Evolutionary conservation across 2,888 invertebrate genomes (phyloP), one percentile per base, ranked within the genome.

Genomic region (Mayetiola destructor): DNA sequence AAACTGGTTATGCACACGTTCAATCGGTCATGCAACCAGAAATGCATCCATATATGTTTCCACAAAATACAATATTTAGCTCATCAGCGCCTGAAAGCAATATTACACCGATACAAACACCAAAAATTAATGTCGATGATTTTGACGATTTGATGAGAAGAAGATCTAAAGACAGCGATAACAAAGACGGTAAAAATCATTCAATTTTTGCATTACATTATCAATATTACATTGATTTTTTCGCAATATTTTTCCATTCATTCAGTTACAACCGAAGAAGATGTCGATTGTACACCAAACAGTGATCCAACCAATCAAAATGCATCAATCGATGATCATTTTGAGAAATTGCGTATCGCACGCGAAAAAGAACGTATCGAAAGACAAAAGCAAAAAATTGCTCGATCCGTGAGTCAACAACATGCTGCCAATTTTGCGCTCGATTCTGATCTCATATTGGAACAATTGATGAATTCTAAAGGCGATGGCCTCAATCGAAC

Each of bases 311-410:
- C 20, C 1, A 30, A 21, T 27, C 8, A 14, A 21, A 29, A 10
- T 9, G 23, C 23, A 21, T 18, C 42, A 3, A 32, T 32, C 12
- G 75, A 78, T 58, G 85, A 85, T 64, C 85, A 87, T 61, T 87
- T 87, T 64, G 78, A 81, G 52, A 80, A 81, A 59, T 70, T 88
- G 54, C 82, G 82, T 64, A 77, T 77, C 48, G 76, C 79, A 57
- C 76, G 87, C 2, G 82, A 84, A 64, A 81, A 81, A 64, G 81
- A 84, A 66, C 77, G 85, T n/a, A 69, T 75, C 6, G 77, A 80
- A 57, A 77, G 78, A 56, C 77, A 80, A 61, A 70, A 80, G 61
- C 77, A 78, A 61, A 81, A 79, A 64, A 71, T 80, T 68, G 81
- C 77, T 0, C 75, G 82, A 57, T 67, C 71, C n/a, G 70, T 72